Percentiles rank a stretch among this genome's conserved stretches.
Conservation (phyloP, 2,888 invertebrate species). For the Tetanocera ferruginea region DNA sequence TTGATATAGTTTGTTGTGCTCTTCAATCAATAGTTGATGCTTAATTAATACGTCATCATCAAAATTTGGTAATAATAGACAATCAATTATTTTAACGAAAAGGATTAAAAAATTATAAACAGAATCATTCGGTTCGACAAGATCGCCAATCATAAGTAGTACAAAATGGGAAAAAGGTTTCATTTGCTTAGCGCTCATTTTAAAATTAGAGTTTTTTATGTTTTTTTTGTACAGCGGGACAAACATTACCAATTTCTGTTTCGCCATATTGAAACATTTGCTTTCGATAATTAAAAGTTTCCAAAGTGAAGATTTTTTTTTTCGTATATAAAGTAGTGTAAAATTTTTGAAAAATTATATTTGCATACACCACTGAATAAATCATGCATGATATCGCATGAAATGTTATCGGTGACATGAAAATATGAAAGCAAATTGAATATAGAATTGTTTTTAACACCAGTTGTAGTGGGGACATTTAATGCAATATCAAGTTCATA, state of each 20-base stretch:
- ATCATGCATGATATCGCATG: slow-evolving; percentile 47
- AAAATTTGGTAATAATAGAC: slow-evolving; percentile 33
- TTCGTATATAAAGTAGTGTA: slow-evolving; percentile 33
- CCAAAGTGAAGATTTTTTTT: slow-evolving; percentile 37
- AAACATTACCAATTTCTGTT: slow-evolving; percentile 42
- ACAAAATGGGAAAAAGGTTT: slow-evolving; percentile 41
- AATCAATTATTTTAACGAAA: slow-evolving; percentile 39
- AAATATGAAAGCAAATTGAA: slow-evolving; percentile 43
- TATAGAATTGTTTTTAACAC: slow-evolving; percentile 40
- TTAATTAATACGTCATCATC: slow-evolving; percentile 23
- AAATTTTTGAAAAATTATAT: too few relatives aligned
- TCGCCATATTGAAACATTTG: slow-evolving; percentile 44
- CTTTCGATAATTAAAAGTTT: slow-evolving; percentile 42
- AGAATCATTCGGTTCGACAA: slow-evolving; percentile 39
- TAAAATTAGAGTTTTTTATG: slow-evolving; percentile 40
- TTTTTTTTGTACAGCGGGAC: slow-evolving; percentile 34
- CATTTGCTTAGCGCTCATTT: slow-evolving; percentile 44
- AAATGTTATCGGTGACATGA: slow-evolving; percentile 45
- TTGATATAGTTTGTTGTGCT: slow-evolving; percentile 35
- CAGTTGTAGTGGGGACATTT: slow-evolving; percentile 40
- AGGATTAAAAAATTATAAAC: slow-evolving; percentile 39
- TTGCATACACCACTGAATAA: slow-evolving; percentile 42
- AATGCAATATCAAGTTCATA: slow-evolving; percentile 40
- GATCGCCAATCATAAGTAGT: slow-evolving; percentile 42
- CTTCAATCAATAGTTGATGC: slow-evolving; percentile 28